phyloP scores from a whole-genome alignment of 2,113 vertebrate species.

The Rhabdomys dilectus region DNA sequence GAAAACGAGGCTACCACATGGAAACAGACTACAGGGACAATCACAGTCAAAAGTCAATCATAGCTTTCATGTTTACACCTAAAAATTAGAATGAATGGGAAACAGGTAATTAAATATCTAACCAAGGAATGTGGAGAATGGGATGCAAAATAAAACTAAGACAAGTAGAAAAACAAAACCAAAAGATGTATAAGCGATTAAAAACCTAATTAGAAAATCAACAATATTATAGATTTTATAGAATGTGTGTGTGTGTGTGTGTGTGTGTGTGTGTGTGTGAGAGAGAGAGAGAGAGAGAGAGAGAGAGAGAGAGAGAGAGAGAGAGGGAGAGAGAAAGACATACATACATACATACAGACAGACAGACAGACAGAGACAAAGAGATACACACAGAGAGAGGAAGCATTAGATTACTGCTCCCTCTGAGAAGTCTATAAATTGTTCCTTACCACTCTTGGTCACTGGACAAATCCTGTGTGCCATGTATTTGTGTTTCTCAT shows the following conservation, averaged over 20 bases:
- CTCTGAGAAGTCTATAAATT: slow-evolving; percentile 3
- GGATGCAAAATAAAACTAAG: neutral
- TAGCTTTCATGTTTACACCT: neutral
- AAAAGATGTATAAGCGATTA: neutral
- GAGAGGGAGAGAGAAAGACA: no score
- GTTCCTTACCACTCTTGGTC: neutral
- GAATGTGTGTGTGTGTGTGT: no score
- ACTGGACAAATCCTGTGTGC: neutral
- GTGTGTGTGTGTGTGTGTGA: no score
- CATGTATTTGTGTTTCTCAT: neutral
- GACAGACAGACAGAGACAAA: no score
- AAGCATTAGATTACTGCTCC: neutral
- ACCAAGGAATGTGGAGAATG: neutral
- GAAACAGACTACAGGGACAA: slow-evolving; percentile 13
- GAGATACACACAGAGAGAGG: no score
- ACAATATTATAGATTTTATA: slow-evolving; percentile 8
- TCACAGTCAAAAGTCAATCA: neutral
- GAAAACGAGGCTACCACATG: neutral
- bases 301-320: no score
- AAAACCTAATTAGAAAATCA: slow-evolving; percentile 41
- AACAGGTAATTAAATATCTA: neutral
- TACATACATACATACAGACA: fast-evolving
- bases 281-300: no score
- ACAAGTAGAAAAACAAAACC: neutral
- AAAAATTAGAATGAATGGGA: slow-evolving; percentile 25